phyloP scores from a whole-genome alignment of 2,888 invertebrate genomes.

The Villa cingulata region DNA sequence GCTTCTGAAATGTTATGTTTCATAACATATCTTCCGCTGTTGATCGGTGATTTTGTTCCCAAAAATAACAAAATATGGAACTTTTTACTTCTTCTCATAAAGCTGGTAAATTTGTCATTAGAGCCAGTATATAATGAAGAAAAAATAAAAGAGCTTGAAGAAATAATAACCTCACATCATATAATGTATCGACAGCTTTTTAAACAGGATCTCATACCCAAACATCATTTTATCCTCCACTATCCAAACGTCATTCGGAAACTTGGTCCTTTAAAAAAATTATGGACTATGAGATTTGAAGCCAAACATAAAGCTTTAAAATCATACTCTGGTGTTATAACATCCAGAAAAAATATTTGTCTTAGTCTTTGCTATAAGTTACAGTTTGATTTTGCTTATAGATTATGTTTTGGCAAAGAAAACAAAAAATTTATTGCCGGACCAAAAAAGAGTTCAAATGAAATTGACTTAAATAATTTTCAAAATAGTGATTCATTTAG shows the following conservation, averaged over 20 bases:
- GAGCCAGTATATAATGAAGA: neutral
- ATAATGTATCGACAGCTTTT: constrained; percentile 10
- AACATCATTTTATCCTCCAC: constrained; percentile 16
- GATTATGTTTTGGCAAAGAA: too few species aligned
- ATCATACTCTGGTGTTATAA: too few species aligned
- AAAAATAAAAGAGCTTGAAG: constrained; percentile 1
- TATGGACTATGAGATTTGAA: constrained; percentile 15
- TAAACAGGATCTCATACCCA: constrained; percentile 12
- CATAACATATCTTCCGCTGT: neutral
- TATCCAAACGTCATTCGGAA: constrained; percentile 14
- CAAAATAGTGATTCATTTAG: too few species aligned
- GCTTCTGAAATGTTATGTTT: constrained; percentile 3
- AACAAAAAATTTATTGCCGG: too few species aligned
- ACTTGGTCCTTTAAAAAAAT: constrained; percentile 12
- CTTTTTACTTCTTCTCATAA: neutral
- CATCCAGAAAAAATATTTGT: too few species aligned
- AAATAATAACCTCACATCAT: constrained; percentile 14
- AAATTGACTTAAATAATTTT: too few species aligned
- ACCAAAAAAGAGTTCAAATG: too few species aligned
- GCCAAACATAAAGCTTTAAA: constrained; percentile 14
- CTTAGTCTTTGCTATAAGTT: too few species aligned
- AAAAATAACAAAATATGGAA: neutral
- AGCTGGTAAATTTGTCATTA: constrained; percentile 1
- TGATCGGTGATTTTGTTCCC: constrained; percentile 4
- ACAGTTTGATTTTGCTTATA: too few species aligned